phyloP scores from a whole-genome alignment of 1,140 invertebrate species.

The Aphaenogaster rudis region DNA sequence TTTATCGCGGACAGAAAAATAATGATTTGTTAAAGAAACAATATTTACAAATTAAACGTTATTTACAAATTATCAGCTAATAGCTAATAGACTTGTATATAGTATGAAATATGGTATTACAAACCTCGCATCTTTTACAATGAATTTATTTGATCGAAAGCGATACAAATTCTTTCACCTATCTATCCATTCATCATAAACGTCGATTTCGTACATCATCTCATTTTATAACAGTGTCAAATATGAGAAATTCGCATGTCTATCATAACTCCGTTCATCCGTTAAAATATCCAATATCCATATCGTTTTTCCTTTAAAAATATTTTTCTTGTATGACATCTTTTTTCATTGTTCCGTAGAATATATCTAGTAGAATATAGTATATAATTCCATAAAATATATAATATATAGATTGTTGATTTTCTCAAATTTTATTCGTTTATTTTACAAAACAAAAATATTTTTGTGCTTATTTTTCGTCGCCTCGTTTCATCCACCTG shows the following conservation, averaged over 20 bases:
- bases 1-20: neutral
- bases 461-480: neutral
- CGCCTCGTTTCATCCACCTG: neutral
- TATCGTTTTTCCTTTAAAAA: neutral
- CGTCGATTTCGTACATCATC: constrained; percentile 4
- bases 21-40: neutral
- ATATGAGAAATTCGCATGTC: constrained; percentile 27
- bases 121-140: neutral
- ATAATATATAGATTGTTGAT: neutral
- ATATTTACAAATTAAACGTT: neutral
- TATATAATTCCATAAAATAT: no score
- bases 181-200: neutral
- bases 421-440: neutral
- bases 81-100: neutral
- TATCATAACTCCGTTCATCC: neutral
- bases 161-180: neutral
- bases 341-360: neutral
- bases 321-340: neutral
- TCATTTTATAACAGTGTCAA: constrained; percentile 9
- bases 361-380: neutral
- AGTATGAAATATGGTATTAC: neutral
- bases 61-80: neutral
- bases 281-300: neutral
- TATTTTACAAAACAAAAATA: neutral
- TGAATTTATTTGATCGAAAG: neutral